Evolutionary conservation across 2,888 invertebrate species (phyloP), one percentile per base, ranked within the genome.

Genomic region (Apodemia hepburni): DNA sequence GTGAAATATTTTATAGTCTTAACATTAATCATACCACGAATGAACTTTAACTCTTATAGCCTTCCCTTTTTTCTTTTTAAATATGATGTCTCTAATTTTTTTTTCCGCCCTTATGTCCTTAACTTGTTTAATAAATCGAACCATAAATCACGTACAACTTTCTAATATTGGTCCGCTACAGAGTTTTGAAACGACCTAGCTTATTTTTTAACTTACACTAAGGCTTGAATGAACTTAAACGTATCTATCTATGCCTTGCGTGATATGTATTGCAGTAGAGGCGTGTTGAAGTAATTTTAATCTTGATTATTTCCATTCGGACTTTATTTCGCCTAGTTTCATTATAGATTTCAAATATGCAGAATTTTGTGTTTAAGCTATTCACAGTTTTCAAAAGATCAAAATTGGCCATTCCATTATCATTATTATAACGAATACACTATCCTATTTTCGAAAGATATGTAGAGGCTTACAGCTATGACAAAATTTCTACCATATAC

Each of bases 121-220:
- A 57, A 8, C 60, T 68, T 64, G 61, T 64, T 62, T 70, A 71
- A 75, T 68, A 73, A 57, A 57, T 71, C 75, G 78, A 84, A 82
- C 84, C 84, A 75, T 79, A 77, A 77, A 79, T 85, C 84, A 85
- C 78, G 89, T 84, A 88, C 90, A 90, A 90, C 89, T 91, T 91
- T 91, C 90, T 91, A 90, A 91, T 90, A 90, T 91, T 91, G 91
- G 91, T 91, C 91, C 91, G 80, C 91, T 90, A 90, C 88, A 80
- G 80, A 87, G 84, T 90, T 85, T 85, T 85, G 88, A 88, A 87
- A 82, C 85, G 86, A 83, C 76, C 88, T 89, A 89, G 80, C 87
- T 87, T 87, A 87, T 72, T 70, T 15, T 65, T 81, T 81, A 79
- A 75, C 79, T 81, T 80, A 82, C 67, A 65, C 82, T 89, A 87